Evolutionary conservation across 2,113 vertebrate species (phyloP), one percentile per base, ranked within the genome.

Genomic region (Tinamus guttatus): DNA sequence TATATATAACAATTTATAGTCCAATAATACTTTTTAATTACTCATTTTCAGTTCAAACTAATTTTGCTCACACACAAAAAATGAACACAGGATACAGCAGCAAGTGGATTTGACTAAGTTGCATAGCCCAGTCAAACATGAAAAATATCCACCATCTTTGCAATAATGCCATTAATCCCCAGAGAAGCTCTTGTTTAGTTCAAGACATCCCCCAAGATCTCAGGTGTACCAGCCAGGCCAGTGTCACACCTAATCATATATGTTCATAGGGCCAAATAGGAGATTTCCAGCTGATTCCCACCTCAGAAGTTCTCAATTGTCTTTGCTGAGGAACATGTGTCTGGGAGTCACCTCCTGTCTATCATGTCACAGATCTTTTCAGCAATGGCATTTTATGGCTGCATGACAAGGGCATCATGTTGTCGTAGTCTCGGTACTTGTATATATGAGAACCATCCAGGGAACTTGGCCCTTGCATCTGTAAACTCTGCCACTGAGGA

Each of bases 401-500:
- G 4, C 2, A 14, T 22, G 34, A 41, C 6, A 85, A 82, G 5
- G 8, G 4, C 18, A 79, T 7, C n/a, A 16, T 87, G 3, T 7
- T 89, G 5, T 1, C 40, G 11, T 41, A 41, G 40, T 41, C 40
- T 41, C 56, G 9, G 14, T 52, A 34, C 2, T 1, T 40, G 12
- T 36, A 8, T 18, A 14, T 34, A 14, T 3, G 1, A 38, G 0
- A 11, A 5, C 22, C 7, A 28, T 20, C 13, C 38, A 87, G 58
- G 60, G 59, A 40, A 3, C 4, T 7, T 5, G 43, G 25, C 5
- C 30, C 69, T 43, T 49, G 6, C 15, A 63, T 30, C 30, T 91
- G 10, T 12, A 77, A 65, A 69, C 79, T 63, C 2, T 11, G 65
- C 5, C 11, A 19, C 0, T 0, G 9, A 15, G 25, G 40, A 58